Conservation (phyloP, 2,113 vertebrate genomes). For the Sturnus vulgaris region DNA sequence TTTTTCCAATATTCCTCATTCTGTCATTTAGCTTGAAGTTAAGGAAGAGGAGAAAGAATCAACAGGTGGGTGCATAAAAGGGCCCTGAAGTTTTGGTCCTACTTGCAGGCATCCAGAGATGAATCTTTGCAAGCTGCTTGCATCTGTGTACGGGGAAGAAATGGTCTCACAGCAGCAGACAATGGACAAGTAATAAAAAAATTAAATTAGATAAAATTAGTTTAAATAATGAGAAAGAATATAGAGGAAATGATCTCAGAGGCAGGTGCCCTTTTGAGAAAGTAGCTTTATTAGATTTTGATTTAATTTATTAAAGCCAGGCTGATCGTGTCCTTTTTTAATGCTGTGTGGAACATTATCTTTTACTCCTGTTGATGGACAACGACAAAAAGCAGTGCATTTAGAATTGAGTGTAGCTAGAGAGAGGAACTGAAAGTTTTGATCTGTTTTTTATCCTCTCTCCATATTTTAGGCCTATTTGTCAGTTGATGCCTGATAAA, state of each 20-base stretch:
- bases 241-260: conserved; percentile 58
- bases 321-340: conserved; percentile 32
- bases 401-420: not conserved
- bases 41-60: not conserved
- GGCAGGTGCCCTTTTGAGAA: conserved; percentile 52
- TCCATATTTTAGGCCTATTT: not conserved
- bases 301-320: conserved; percentile 45
- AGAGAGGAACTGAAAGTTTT: not conserved
- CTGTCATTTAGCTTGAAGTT: not conserved
- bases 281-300: conserved; percentile 55
- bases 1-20: not conserved
- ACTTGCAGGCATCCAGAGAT: not conserved
- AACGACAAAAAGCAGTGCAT: conserved; percentile 18
- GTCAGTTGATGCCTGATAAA: not conserved
- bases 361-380: not conserved
- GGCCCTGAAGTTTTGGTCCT: not conserved
- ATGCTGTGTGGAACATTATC: conserved; percentile 14
- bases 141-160: not conserved
- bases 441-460: not conserved
- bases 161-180: not conserved
- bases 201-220: conserved; percentile 57
- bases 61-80: not conserved
- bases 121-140: not conserved
- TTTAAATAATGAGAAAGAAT: conserved; percentile 59
- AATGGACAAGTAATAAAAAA: conserved; percentile 37